Base-by-base conservation (phyloP, 2,113 vertebrate genomes). In the Polyodon spathula region DNA sequence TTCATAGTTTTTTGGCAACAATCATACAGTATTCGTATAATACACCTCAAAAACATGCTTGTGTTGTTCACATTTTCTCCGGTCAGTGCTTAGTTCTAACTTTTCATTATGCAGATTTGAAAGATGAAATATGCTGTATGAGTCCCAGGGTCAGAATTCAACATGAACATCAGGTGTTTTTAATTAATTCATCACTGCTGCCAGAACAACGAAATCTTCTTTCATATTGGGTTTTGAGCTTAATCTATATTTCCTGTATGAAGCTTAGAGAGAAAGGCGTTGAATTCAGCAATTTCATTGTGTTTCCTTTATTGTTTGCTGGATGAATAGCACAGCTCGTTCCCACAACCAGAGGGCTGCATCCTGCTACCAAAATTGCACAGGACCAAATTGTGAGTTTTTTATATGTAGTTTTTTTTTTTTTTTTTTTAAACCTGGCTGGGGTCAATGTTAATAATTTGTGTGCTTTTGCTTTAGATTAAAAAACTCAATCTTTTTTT, bases 241-340 rank as follows among this genome's bases (percentile, higher is more conserved):
- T 27, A 50, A n/a, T n/a, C 9, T 50, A 11, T n/a, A 50, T 50
- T 50, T 50, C 48, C 48, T 50, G 48, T 50, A 50, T 50, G 48
- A 14, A 50, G 48, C 48, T 50, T 4, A 50, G 12, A 50, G 48
- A 50, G 48, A 50, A 50, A 50, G 15, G 48, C 48, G 14, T 6
- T 50, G 48, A 50, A 14, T 50, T 50, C 12, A 50, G 14, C 48
- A 4, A 11, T 50, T 6, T n/a, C 15, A n/a, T 6, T 14, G 8
- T 50, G 11, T 50, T 50, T 50, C 48, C 48, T 50, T n/a, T 50
- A 50, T 50, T 50, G 48, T 50, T 50, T 14, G 12, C 9, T 50
- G 48, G 3, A 14, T 14, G 12, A 50, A 50, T 50, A 11, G 1
- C 15, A n/a, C 12, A 50, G 48, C 4, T 50, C 12, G 11, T n/a